Base-by-base conservation (phyloP, 2,797 vertebrate species). In the Microcaecilia unicolor region DNA sequence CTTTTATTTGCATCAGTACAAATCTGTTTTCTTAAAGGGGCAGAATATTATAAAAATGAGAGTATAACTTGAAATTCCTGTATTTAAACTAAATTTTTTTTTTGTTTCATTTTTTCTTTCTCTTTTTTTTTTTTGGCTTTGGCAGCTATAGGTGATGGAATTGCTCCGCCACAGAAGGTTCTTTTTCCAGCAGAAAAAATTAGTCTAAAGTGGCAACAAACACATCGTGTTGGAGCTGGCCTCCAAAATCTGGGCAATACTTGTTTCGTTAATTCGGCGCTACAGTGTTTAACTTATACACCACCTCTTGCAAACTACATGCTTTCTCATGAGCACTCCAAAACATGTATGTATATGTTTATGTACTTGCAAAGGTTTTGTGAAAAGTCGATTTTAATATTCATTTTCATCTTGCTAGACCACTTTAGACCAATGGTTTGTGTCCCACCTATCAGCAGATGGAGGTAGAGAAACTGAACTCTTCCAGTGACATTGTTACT, bases 231-330 rank as follows among this genome's bases (percentile, higher is more conserved):
- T 33, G 95, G 96, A 62, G 92, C 93, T 15, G 96, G 95, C 13
- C 89, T 99, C 51, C 91, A 93, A 62, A 99, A 99, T 53, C 76
- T 98, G 27, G 93, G 96, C 64, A 99, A 99, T 54, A 99, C 93
- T 0, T 99, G 96, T 55, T 99, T 96, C 64, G 85, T 97, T 27
- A 99, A 99, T 64, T 87, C 95, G 5, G 89, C 91, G 8, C 65
- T 99, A 22, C 96, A 99, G 41, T 99, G 96, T 76, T 75, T 99
- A 48, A 91, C 92, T 6, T 98, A 99, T 60, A 99, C 94, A 0
- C 85, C 95, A 4, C 94, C 95, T 2, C 85, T 99, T 6, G 82
- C 92, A 44, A 99, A 94, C 65, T 97, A 93, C 65, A 84, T 99
- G 92, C 78, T 98, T 22, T 90, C 92, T 4, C 85, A 91, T 13